phyloP scores from a whole-genome alignment of 1,140 invertebrate genomes.

The Pogonus chalceus region DNA sequence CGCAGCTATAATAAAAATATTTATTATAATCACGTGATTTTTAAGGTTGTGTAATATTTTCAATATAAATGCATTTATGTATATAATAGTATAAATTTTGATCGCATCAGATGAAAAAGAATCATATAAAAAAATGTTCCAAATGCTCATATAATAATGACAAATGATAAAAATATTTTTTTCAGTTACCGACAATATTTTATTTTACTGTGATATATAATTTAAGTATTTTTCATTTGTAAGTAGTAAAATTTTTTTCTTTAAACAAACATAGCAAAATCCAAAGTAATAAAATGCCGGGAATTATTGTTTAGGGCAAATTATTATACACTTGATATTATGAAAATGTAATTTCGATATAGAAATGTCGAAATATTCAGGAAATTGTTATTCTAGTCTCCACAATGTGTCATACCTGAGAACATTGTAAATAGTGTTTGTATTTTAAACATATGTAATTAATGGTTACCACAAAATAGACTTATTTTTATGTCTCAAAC shows the following conservation, averaged over 20 bases:
- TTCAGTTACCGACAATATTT: not conserved
- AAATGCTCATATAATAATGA: no score
- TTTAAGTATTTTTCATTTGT: not conserved
- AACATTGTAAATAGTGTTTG: not conserved
- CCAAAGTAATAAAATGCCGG: not conserved
- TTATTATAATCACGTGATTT: no score
- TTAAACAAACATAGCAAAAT: not conserved
- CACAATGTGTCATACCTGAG: not conserved
- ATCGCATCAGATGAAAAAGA: no score
- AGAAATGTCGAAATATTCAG: not conserved
- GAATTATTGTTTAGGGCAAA: not conserved
- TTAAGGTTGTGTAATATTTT: no score
- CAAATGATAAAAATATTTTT: not conserved
- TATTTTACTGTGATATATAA: constrained; percentile 1
- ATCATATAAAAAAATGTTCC: no score
- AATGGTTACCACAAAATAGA: no score
- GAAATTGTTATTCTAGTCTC: constrained; percentile 7
- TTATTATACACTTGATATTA: not conserved
- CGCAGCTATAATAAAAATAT: no score
- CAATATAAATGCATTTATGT: no score
- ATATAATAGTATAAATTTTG: no score
- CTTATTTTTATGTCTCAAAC: no score
- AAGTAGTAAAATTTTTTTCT: not conserved
- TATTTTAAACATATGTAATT: no score
- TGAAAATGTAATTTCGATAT: not conserved